Percentiles rank a stretch among this genome's conserved stretches.
Conservation (phyloP, 2,797 vertebrate species). For the Ispidina lecontei region DNA sequence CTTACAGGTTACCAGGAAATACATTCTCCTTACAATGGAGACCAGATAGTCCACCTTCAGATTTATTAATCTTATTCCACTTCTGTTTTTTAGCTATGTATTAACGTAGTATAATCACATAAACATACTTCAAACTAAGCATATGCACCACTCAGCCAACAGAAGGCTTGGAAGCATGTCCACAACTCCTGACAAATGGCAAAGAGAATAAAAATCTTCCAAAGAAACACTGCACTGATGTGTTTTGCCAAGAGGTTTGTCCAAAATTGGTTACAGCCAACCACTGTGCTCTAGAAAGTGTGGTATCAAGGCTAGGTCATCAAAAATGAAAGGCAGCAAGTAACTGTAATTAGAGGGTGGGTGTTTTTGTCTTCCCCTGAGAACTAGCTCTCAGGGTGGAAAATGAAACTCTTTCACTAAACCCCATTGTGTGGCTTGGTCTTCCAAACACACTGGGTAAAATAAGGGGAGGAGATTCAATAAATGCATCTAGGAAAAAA, state of each 20-base stretch:
- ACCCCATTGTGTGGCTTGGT: constrained; percentile 29
- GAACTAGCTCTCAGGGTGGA: not conserved
- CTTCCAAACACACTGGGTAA: constrained; percentile 10
- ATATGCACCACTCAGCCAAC: not conserved
- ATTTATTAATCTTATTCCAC: not conserved
- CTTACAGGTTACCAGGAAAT: not conserved
- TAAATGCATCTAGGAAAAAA: constrained; percentile 37
- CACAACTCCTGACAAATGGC: not conserved
- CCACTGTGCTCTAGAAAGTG: not conserved
- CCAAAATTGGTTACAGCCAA: not conserved
- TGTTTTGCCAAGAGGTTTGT: not conserved
- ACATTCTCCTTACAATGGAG: not conserved
- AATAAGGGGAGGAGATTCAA: constrained; percentile 42
- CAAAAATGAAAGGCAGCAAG: constrained; percentile 22
- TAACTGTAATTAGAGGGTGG: not conserved
- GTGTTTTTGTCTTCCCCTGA: not conserved
- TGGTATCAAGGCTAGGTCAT: not conserved
- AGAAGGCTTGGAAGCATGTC: not conserved
- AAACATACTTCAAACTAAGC: not conserved
- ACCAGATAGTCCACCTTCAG: not conserved
- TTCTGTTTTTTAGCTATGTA: not conserved
- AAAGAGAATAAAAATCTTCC: not conserved
- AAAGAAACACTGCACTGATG: not conserved
- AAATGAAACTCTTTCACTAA: constrained; percentile 48
- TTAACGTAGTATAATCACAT: not conserved